Evolutionary conservation across 2,797 vertebrate species (phyloP).

Genomic region (Hapalemur alaotrensis): DNA sequence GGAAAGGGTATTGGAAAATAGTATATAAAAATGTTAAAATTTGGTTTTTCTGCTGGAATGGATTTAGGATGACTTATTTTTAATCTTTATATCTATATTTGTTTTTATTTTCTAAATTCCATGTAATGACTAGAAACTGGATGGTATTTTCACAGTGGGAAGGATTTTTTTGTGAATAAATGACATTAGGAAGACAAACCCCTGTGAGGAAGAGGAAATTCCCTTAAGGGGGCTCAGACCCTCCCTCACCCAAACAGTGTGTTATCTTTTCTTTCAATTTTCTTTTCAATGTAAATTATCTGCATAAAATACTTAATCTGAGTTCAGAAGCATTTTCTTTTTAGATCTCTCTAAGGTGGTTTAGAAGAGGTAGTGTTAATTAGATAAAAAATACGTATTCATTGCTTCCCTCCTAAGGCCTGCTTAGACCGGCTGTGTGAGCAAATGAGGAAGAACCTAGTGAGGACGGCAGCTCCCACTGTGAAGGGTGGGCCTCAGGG

Average conservation of each 20-base stretch:
- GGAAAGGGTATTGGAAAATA: background rate
- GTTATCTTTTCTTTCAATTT: background rate
- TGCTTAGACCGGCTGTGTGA: background rate
- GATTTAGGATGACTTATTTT: background rate
- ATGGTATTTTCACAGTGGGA: background rate
- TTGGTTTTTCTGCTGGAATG: background rate
- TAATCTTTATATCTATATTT: background rate
- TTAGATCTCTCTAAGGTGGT: background rate
- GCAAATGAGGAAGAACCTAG: background rate
- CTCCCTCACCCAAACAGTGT: background rate
- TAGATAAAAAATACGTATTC: background rate
- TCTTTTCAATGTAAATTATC: background rate
- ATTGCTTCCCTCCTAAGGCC: background rate
- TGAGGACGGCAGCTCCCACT: accelerated
- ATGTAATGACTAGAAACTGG: background rate
- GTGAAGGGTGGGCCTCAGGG: background rate
- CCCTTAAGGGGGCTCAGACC: background rate
- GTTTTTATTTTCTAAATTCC: background rate
- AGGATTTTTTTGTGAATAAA: background rate
- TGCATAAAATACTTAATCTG: background rate
- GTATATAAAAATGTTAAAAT: background rate
- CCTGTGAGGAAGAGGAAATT: background rate
- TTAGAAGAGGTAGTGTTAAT: background rate
- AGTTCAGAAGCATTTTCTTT: background rate
- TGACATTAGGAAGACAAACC: background rate